These are phyloP conservation scores for Gavia stellata DNA, from an alignment of 2,113 vertebrate species.

Conservation along the genomic window DNA sequence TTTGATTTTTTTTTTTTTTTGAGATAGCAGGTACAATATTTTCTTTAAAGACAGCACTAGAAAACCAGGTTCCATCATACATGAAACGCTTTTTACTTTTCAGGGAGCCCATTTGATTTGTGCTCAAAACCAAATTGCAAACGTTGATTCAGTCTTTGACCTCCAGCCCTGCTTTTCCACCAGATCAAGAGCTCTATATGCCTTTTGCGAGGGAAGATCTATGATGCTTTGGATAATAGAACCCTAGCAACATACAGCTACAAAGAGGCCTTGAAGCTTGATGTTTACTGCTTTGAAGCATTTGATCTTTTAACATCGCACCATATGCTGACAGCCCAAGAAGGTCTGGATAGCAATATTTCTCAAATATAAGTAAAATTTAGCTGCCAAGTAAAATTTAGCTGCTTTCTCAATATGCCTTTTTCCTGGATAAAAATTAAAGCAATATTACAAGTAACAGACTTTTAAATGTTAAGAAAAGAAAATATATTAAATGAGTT, in stretches of 20 bases:
- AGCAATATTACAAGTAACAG: neutral
- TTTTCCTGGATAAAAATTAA: neutral
- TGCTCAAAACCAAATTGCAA: constrained; percentile 35
- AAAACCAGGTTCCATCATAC: neutral
- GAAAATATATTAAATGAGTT: neutral
- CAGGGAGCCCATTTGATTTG: constrained; percentile 16
- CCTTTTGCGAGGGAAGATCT: constrained; percentile 96
- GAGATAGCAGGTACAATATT: neutral
- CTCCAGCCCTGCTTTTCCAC: constrained; percentile 56
- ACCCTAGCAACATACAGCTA: constrained; percentile 95
- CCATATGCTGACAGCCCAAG: constrained; percentile 98
- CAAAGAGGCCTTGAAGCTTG: constrained; percentile 97
- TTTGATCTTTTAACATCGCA: constrained; percentile 98
- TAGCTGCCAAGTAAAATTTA: neutral
- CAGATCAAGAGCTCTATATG: constrained; percentile 97
- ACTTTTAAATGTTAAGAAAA: neutral
- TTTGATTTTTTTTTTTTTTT: neutral
- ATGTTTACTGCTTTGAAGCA: constrained; percentile 99
- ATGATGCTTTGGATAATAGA: constrained; percentile 96
- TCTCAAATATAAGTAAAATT: neutral
- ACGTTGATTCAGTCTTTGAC: constrained; percentile 40
- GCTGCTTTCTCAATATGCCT: neutral
- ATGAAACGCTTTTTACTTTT: constrained; percentile 26
- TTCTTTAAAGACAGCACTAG: neutral
- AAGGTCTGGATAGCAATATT: constrained; percentile 78